These are phyloP conservation scores for Macrotus californicus DNA, from an alignment of 2,113 vertebrate species.

Conservation along the genomic window DNA sequence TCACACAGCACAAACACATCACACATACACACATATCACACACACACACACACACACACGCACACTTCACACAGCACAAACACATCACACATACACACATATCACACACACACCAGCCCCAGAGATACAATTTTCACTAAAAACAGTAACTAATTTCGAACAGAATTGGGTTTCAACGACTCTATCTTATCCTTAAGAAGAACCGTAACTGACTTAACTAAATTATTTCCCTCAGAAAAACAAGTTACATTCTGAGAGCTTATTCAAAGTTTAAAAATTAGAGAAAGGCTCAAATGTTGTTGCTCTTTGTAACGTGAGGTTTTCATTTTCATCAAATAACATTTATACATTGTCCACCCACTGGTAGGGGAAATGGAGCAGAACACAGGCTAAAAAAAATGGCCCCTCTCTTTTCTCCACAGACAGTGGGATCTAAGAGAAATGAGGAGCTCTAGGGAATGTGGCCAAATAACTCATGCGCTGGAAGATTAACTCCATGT, in stretches of 20 bases:
- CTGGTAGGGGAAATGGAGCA: not conserved
- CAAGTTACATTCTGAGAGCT: slow-evolving; percentile 23
- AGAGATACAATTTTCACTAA: slow-evolving; percentile 40
- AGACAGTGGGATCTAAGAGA: not conserved
- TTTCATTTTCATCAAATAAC: slow-evolving; percentile 29
- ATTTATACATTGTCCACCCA: slow-evolving; percentile 5
- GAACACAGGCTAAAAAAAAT: not conserved
- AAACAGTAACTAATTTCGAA: slow-evolving; percentile 48
- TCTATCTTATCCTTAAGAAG: slow-evolving; percentile 41
- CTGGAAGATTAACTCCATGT: slow-evolving; percentile 18
- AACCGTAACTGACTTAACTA: slow-evolving; percentile 33
- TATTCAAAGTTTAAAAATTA: slow-evolving; percentile 50
- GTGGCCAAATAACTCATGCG: not conserved
- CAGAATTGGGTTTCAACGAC: slow-evolving; percentile 35
- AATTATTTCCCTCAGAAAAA: slow-evolving; percentile 58
- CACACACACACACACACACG: not conserved
- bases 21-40: not conserved
- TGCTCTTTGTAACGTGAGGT: slow-evolving; percentile 28
- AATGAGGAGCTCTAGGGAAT: not conserved
- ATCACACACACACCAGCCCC: not conserved
- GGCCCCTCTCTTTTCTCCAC: not conserved
- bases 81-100: not conserved
- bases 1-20: not conserved
- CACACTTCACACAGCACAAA: not conserved
- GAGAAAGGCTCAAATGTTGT: slow-evolving; percentile 4